These are phyloP conservation scores for Drosophila mauritiana DNA, from an alignment of 1,140 invertebrate genomes.

Conservation along the genomic window DNA sequence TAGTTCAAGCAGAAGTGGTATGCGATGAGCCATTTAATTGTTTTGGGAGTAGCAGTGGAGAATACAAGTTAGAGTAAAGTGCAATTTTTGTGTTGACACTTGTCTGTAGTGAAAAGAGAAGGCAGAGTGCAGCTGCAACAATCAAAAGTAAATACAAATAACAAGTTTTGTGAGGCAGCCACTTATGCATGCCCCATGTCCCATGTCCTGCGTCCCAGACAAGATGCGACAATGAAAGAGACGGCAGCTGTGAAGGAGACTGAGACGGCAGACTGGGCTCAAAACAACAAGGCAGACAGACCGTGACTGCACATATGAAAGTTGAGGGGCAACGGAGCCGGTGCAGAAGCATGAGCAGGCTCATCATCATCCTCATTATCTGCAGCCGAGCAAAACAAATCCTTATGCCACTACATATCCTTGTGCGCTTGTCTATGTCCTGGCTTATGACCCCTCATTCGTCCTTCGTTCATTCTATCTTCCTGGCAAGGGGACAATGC, in stretches of 20 bases:
- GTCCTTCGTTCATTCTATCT: neutral
- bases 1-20: neutral
- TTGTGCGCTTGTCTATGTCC: constrained; percentile 61
- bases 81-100: constrained; percentile 56
- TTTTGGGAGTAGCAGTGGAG: constrained; percentile 37
- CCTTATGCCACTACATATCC: constrained; percentile 57
- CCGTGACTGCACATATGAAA: constrained; percentile 66
- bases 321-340: constrained; percentile 39
- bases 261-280: constrained; percentile 3
- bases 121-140: constrained; percentile 62
- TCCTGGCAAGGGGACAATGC: constrained; percentile 54
- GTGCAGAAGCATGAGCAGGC: constrained; percentile 8
- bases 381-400: constrained; percentile 61
- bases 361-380: constrained; percentile 63
- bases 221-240: constrained; percentile 35
- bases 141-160: constrained; percentile 79
- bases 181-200: constrained; percentile 73
- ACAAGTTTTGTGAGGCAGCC: constrained; percentile 64
- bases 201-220: constrained; percentile 55
- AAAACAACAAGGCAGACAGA: constrained; percentile 57
- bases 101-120: constrained; percentile 40
- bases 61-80: constrained; percentile 53
- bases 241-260: constrained; percentile 6
- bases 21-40: constrained; percentile 57
- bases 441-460: constrained; percentile 44